A percentile compares a stretch with the other conserved stretches of the same genome.
These are phyloP conservation scores for Gymnoscopelus microlampas DNA, from an alignment of 2,797 vertebrate genomes.

Conservation along the genomic window DNA sequence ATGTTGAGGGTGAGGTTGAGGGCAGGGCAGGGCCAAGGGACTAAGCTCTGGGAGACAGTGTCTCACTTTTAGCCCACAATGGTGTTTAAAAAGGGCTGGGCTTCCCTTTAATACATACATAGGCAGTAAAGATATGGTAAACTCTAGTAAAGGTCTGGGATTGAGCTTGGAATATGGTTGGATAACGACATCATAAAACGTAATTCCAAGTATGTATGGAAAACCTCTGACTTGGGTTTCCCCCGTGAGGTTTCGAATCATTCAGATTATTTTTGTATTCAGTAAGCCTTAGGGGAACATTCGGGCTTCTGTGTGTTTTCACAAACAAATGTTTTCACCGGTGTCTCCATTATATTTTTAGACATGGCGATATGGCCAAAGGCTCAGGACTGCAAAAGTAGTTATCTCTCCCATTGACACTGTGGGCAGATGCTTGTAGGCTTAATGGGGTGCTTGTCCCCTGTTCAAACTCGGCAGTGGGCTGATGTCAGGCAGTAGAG, in stretches of 20 bases:
- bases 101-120: slow-evolving; percentile 22
- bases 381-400: neutral
- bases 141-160: slow-evolving; percentile 30
- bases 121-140: slow-evolving; percentile 17
- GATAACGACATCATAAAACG: slow-evolving; percentile 23
- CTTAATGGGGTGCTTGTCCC: slow-evolving; percentile 11
- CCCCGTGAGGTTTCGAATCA: neutral
- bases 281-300: slow-evolving; percentile 6
- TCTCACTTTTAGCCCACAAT: slow-evolving; percentile 30
- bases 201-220: slow-evolving; percentile 24
- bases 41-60: slow-evolving; percentile 32
- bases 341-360: neutral
- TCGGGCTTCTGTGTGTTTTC: neutral
- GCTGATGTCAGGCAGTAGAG: neutral
- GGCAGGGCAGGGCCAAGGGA: slow-evolving; percentile 13
- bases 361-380: neutral
- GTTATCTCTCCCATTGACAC: slow-evolving; percentile 20
- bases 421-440: neutral
- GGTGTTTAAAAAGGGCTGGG: slow-evolving; percentile 36
- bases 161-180: slow-evolving; percentile 21
- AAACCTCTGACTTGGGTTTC: slow-evolving; percentile 20
- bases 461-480: slow-evolving; percentile 34
- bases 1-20: slow-evolving; percentile 26
- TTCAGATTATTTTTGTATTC: slow-evolving; percentile 22
- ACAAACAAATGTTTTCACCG: neutral